Conservation (phyloP, 1,140 invertebrate species). For the Rhagoletis pomonella region DNA sequence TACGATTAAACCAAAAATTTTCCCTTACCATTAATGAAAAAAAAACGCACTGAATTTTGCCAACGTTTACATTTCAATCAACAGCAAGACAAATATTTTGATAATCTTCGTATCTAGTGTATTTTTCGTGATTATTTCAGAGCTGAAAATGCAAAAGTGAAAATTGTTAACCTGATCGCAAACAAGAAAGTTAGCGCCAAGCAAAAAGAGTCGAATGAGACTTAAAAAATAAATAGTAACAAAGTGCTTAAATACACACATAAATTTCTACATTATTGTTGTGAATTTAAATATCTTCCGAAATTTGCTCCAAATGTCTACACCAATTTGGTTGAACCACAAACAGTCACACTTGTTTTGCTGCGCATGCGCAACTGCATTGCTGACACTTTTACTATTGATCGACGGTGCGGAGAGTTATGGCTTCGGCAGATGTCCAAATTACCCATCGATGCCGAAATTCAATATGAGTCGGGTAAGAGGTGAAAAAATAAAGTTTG, state of each 20-base stretch:
- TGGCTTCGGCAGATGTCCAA: slow-evolving; percentile 79
- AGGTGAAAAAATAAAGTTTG: slow-evolving; percentile 54
- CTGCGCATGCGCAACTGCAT: slow-evolving; percentile 44
- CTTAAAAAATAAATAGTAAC: background rate
- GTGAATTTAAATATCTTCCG: background rate
- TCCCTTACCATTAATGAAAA: too few relatives aligned
- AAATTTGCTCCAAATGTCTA: background rate
- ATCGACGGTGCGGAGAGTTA: slow-evolving; percentile 62
- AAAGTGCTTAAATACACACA: background rate
- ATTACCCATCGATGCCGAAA: slow-evolving; percentile 77
- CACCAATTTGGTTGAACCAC: slow-evolving; percentile 19
- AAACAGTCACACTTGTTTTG: slow-evolving; percentile 20
- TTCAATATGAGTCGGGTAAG: slow-evolving; percentile 79
- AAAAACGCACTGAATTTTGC: too few relatives aligned
- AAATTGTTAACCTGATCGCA: background rate
- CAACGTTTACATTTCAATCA: too few relatives aligned
- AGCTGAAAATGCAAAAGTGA: background rate
- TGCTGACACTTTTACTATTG: slow-evolving; percentile 54
- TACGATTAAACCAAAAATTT: too few relatives aligned
- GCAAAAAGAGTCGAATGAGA: background rate
- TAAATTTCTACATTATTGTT: background rate
- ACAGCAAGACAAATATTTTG: too few relatives aligned
- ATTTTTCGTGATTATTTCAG: too few relatives aligned
- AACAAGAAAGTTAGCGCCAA: background rate
- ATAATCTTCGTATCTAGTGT: too few relatives aligned